Conservation (phyloP, 2,797 vertebrate species). For the Malurus splendens region DNA sequence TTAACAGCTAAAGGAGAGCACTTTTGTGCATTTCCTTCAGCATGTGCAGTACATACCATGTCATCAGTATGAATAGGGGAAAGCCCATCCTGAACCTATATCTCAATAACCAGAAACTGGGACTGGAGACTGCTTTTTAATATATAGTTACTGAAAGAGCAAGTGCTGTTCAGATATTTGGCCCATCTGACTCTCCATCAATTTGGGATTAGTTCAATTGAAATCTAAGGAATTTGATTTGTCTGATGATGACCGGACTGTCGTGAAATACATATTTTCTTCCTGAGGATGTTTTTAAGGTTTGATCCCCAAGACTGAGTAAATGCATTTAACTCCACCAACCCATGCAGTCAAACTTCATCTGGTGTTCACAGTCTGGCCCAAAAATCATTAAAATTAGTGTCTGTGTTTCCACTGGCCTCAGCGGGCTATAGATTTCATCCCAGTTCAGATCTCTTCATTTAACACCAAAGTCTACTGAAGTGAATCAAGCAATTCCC, state of each 20-base stretch:
- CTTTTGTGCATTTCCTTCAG: neutral
- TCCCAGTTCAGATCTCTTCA: neutral
- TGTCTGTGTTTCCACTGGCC: neutral
- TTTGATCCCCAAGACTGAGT: neutral
- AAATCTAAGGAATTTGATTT: neutral
- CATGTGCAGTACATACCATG: neutral
- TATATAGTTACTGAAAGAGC: neutral
- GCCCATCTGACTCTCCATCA: neutral
- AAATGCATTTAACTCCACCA: neutral
- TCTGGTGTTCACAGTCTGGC: neutral
- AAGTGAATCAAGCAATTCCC: neutral
- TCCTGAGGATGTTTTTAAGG: neutral
- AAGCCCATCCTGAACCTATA: neutral
- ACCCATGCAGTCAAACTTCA: neutral
- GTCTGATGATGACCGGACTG: neutral
- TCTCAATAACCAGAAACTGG: neutral
- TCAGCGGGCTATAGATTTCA: neutral
- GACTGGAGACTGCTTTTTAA: neutral
- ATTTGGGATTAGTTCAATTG: neutral
- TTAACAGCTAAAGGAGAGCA: constrained; percentile 39
- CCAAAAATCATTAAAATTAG: neutral
- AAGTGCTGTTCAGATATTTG: neutral
- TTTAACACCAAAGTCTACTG: neutral
- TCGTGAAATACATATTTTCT: neutral
- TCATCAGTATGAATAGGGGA: neutral